Evolutionary conservation across 37 sponge, comb jelly and placozoan genomes (phyloP).

Genomic region (Chondrosia reniformis): DNA sequence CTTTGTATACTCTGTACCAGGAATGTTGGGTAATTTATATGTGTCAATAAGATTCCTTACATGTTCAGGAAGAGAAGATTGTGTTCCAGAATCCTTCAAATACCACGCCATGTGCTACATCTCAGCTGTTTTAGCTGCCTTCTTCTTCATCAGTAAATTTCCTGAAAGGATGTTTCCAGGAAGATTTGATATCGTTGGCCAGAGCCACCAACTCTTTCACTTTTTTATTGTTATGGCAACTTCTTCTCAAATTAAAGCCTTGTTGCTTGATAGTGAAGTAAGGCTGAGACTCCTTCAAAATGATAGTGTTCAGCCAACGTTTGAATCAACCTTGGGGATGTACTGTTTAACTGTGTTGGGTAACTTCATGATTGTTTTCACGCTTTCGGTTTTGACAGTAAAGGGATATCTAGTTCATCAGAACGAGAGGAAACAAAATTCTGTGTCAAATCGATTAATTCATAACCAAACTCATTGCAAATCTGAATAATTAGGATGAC

Average conservation of each 20-base stretch:
- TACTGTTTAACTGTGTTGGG: background rate
- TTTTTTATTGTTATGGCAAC: conserved; percentile 36
- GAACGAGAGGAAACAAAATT: background rate
- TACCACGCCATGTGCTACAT: background rate
- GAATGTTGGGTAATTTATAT: conserved; percentile 13
- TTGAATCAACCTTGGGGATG: background rate
- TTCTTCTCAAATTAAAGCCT: conserved; percentile 41
- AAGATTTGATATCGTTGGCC: conserved; percentile 67
- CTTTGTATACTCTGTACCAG: conserved; percentile 30
- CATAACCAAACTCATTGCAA: no score
- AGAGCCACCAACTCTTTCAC: conserved; percentile 88
- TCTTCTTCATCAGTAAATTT: conserved; percentile 79
- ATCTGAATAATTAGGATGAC: no score
- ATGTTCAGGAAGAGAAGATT: conserved; percentile 17
- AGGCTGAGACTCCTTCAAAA: conserved; percentile 5
- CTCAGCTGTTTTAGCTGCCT: conserved; percentile 7
- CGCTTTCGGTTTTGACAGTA: background rate
- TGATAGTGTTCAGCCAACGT: background rate
- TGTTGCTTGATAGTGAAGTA: conserved; percentile 35
- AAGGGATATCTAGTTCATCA: background rate
- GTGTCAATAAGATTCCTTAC: background rate
- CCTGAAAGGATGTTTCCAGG: conserved; percentile 84
- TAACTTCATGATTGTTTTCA: background rate
- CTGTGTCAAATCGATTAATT: no score
- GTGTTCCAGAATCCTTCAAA: conserved; percentile 26